Evolutionary conservation across 2,888 invertebrate genomes (phyloP).

Genomic region (Papilio elwesi): DNA sequence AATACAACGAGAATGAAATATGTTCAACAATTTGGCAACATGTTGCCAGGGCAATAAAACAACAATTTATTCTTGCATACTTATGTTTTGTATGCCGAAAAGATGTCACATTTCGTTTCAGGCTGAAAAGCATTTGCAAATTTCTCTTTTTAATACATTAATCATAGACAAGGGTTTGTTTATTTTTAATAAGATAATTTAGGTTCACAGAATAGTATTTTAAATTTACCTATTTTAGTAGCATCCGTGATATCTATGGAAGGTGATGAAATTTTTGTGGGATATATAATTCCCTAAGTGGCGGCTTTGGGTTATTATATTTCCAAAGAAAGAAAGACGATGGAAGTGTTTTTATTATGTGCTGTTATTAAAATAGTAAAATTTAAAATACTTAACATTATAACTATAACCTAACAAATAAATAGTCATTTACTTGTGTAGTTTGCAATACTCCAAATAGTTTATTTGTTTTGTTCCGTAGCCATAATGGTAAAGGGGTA

Average conservation of each 20-base stretch:
- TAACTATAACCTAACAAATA: neutral
- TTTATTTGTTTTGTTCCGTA: too few relatives aligned
- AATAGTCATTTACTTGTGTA: too few relatives aligned
- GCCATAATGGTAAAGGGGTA: too few relatives aligned
- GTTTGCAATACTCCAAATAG: too few relatives aligned
- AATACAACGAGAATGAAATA: constrained; percentile 20
- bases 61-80: constrained; percentile 8
- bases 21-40: constrained; percentile 33
- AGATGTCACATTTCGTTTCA: constrained; percentile 1
- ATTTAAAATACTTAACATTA: constrained; percentile 34
- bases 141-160: neutral
- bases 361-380: constrained; percentile 44
- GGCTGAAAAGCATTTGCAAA: neutral
- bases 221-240: constrained; percentile 46
- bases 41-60: constrained; percentile 16
- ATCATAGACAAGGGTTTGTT: neutral
- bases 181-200: neutral
- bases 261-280: constrained; percentile 51
- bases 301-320: constrained; percentile 69
- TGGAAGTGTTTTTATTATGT: constrained; percentile 46
- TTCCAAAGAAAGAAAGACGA: constrained; percentile 48
- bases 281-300: constrained; percentile 64
- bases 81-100: constrained; percentile 10
- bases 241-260: constrained; percentile 50
- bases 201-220: neutral